A percentile compares a stretch with the other conserved stretches of the same genome.
phyloP scores from a whole-genome alignment of 1,140 invertebrate species.

The Apis mellifera region DNA sequence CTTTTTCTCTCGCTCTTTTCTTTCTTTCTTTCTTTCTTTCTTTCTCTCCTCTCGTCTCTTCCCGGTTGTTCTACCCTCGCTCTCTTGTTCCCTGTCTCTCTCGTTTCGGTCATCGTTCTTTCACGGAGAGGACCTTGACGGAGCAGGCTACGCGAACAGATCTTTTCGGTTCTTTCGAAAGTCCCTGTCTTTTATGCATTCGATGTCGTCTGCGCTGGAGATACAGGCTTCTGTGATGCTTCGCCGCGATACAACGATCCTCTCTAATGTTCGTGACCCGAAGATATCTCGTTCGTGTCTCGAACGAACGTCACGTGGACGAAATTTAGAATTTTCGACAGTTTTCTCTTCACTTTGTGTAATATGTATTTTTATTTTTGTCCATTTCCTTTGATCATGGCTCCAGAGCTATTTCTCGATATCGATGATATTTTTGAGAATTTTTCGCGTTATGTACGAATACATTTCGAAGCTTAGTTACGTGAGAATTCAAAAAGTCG shows the following conservation, averaged over 20 bases:
- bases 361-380: background rate
- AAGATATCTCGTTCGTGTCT: background rate
- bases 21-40: constrained; percentile 2
- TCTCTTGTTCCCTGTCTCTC: constrained; percentile 22
- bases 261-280: background rate
- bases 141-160: constrained; percentile 26
- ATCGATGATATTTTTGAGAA: background rate
- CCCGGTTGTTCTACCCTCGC: no score
- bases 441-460: background rate
- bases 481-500: background rate
- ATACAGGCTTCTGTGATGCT: constrained; percentile 27
- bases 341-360: no score
- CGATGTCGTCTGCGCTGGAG: constrained; percentile 18
- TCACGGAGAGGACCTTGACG: constrained; percentile 51
- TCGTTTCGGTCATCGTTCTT: constrained; percentile 54
- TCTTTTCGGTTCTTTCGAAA: constrained; percentile 46
- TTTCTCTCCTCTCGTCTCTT: constrained; percentile 2
- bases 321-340: background rate
- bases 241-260: background rate
- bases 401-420: background rate
- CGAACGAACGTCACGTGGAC: constrained; percentile 31
- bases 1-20: background rate
- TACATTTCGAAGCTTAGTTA: background rate
- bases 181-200: constrained; percentile 36
- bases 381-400: no score